Base-by-base conservation (phyloP, 2,888 invertebrate genomes). In the Emmelina monodactyla region DNA sequence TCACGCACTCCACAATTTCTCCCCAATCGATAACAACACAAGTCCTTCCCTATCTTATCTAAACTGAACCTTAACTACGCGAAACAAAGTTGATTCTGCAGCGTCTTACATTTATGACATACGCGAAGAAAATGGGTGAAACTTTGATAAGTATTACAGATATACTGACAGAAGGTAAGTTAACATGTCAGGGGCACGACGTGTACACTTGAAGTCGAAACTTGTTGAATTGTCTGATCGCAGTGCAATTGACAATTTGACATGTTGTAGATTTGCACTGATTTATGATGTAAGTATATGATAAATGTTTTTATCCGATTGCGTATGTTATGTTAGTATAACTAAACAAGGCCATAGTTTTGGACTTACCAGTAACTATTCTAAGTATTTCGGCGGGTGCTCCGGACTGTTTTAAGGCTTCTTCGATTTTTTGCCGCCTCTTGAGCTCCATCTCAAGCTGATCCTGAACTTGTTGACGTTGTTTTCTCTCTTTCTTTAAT, bases 401-500 rank as follows among this genome's bases (percentile, higher is more conserved):
- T 35, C 90, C 89, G 31, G 89, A 87, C 44, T 87, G 86, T 62
- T 89, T 89, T 34, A 91, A 79, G 31, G 90, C 91, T 44, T 92
- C 92, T 60, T 92, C 92, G 40, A 90, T 83, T 60, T 91, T 91
- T 49, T 84, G 82, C 61, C 90, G 85, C 69, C 89, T 83, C 67
- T 92, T 92, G 52, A 88, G 82, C 66, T 93, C 93, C 51, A 85
- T 62, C 49, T 92, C 92, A 43, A 94, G 72, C 59, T 94, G 92
- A 49, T 94, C 92, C 58, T 94, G 93, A 37, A 93, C 83, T 51
- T 91, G 86, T 59, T 90, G 87, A 53, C 93, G 84, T 43, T 88
- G 86, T 65, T 91, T 88, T 49, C 90, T 85, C 64, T 95, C 95
- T 56, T 92, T 90, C 82, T 94, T 89, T 76, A 94, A 84, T 42